These are phyloP conservation scores for Drosophila pseudotakahashii DNA, from an alignment of 2,888 invertebrate species.

Conservation along the genomic window DNA sequence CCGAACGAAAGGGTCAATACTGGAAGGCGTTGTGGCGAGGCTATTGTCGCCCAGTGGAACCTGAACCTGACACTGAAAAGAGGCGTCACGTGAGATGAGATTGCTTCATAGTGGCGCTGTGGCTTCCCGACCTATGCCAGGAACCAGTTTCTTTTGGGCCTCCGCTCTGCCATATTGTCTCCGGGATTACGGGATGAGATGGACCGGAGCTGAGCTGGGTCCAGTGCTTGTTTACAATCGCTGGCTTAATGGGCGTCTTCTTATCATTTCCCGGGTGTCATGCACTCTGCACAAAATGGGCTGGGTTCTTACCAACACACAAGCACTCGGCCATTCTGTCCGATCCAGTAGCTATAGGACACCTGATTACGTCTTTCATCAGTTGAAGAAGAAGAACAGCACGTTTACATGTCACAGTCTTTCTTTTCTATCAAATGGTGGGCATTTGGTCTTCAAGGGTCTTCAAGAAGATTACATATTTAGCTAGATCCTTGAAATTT, in stretches of 20 bases:
- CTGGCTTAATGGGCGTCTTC: constrained; percentile 49
- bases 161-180: neutral
- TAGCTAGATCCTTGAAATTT: too few relatives aligned
- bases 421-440: neutral
- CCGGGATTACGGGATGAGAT: neutral
- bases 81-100: constrained; percentile 57
- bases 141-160: constrained; percentile 14
- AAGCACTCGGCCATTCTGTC: constrained; percentile 7
- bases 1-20: constrained; percentile 59
- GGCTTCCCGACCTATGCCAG: constrained; percentile 37
- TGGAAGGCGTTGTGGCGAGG: constrained; percentile 44
- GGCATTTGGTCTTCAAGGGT: neutral
- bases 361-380: constrained; percentile 9
- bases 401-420: neutral
- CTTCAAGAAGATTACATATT: too few relatives aligned
- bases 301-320: constrained; percentile 38
- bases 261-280: constrained; percentile 64
- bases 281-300: constrained; percentile 72
- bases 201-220: constrained; percentile 3
- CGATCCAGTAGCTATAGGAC: constrained; percentile 6
- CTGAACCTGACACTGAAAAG: constrained; percentile 67
- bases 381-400: neutral
- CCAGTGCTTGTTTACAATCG: constrained; percentile 41
- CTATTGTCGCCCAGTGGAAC: constrained; percentile 17
- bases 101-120: neutral